Conservation (phyloP, 2,888 invertebrate genomes). For the Chouioia cunea region DNA sequence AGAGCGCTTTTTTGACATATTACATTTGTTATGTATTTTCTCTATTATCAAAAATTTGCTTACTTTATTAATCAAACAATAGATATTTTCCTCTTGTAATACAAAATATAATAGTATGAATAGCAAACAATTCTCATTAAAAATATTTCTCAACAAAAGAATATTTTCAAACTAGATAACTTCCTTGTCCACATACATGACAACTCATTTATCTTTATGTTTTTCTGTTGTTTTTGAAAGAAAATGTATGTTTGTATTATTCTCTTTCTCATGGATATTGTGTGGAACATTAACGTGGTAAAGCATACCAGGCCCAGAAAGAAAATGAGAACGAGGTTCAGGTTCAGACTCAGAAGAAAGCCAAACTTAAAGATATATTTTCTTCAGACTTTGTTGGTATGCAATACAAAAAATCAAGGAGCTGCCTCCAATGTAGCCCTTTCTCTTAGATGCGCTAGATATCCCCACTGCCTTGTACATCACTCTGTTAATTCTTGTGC, state of each 20-base stretch:
- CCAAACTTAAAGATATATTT: conserved; percentile 89
- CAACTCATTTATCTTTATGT: conserved; percentile 13
- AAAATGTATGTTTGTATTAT: conserved; percentile 39
- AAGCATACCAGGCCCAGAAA: conserved; percentile 81
- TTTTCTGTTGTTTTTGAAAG: conserved; percentile 1
- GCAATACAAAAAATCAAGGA: conserved; percentile 56
- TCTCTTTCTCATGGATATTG: conserved; percentile 57
- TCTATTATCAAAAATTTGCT: too few relatives aligned
- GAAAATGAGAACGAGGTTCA: conserved; percentile 65
- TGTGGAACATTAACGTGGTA: conserved; percentile 69
- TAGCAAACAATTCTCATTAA: too few relatives aligned
- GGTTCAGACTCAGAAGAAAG: conserved; percentile 80
- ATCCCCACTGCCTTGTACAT: conserved; percentile 33
- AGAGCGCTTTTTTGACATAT: too few relatives aligned
- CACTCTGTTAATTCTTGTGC: conserved; percentile 44
- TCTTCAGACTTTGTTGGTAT: conserved; percentile 85
- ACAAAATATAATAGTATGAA: too few relatives aligned
- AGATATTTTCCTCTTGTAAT: too few relatives aligned
- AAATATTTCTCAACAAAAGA: too few relatives aligned
- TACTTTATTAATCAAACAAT: too few relatives aligned
- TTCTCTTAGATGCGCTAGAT: conserved; percentile 49
- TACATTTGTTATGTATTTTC: too few relatives aligned
- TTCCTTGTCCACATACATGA: too few relatives aligned
- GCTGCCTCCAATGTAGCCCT: conserved; percentile 56
- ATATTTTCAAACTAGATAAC: too few relatives aligned